Evolutionary conservation across 2,113 vertebrate genomes (phyloP).

Genomic region (Zonotrichia leucophrys): DNA sequence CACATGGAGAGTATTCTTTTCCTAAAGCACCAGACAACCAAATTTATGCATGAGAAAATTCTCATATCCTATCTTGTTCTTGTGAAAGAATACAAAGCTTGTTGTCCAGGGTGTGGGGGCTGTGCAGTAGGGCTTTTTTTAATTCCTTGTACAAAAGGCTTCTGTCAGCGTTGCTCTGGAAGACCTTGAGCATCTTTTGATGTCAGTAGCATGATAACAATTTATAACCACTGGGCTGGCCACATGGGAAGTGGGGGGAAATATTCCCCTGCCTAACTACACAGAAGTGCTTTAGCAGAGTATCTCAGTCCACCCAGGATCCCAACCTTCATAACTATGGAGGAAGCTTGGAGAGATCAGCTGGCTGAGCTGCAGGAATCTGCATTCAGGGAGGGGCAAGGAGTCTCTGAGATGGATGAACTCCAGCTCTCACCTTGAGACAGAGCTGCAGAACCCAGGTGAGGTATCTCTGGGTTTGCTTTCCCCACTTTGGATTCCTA

Average conservation of each 20-base stretch:
- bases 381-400: not conserved
- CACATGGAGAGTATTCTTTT: not conserved
- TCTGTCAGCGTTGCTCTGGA: slow-evolving; percentile 14
- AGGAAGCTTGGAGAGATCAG: not conserved
- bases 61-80: slow-evolving; percentile 24
- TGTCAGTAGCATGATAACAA: not conserved
- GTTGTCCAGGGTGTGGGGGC: not conserved
- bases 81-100: slow-evolving; percentile 39
- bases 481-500: not conserved
- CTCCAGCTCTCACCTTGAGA: not conserved
- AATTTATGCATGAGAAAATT: slow-evolving; percentile 57
- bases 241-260: not conserved
- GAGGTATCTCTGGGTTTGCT: not conserved
- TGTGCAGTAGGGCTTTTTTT: not conserved
- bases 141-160: slow-evolving; percentile 33
- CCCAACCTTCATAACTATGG: not conserved
- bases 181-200: slow-evolving; percentile 48
- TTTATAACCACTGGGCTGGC: not conserved
- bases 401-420: not conserved
- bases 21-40: slow-evolving; percentile 35
- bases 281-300: not conserved
- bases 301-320: not conserved
- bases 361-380: not conserved
- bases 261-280: not conserved
- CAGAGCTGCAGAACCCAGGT: not conserved